phyloP scores from a whole-genome alignment of 2,113 vertebrate genomes.

The Hucho hucho region DNA sequence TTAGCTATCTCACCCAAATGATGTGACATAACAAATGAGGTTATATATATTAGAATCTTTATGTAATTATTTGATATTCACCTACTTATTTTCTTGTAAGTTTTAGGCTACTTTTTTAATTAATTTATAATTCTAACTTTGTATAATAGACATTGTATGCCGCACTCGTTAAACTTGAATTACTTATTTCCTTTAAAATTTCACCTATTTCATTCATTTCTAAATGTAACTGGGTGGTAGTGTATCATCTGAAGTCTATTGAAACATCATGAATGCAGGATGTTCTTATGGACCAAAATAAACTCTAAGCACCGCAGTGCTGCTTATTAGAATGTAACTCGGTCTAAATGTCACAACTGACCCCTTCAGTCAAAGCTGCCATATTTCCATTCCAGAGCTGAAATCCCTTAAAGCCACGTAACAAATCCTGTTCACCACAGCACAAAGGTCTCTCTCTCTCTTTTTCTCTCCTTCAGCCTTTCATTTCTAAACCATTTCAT shows the following conservation, averaged over 20 bases:
- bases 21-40: background rate
- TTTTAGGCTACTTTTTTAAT: conserved; percentile 39
- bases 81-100: conserved; percentile 27
- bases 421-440: conserved; percentile 72
- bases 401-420: conserved; percentile 75
- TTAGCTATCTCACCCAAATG: background rate
- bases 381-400: conserved; percentile 62
- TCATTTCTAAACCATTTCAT: conserved; percentile 70
- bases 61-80: conserved; percentile 33
- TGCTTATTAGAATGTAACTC: conserved; percentile 40
- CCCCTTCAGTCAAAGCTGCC: conserved; percentile 71
- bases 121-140: conserved; percentile 57
- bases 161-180: too few relatives aligned
- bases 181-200: conserved; percentile 37
- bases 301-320: conserved; percentile 39
- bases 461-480: conserved; percentile 58
- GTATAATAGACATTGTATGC: too few relatives aligned
- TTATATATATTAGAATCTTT: too few relatives aligned
- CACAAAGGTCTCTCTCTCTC: conserved; percentile 65
- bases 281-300: conserved; percentile 48
- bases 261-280: conserved; percentile 61
- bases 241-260: conserved; percentile 57
- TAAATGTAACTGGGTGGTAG: conserved; percentile 63
- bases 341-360: conserved; percentile 64
- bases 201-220: conserved; percentile 63